Base-by-base conservation (phyloP, 2,113 vertebrate genomes). In the Atractosteus spatula region DNA sequence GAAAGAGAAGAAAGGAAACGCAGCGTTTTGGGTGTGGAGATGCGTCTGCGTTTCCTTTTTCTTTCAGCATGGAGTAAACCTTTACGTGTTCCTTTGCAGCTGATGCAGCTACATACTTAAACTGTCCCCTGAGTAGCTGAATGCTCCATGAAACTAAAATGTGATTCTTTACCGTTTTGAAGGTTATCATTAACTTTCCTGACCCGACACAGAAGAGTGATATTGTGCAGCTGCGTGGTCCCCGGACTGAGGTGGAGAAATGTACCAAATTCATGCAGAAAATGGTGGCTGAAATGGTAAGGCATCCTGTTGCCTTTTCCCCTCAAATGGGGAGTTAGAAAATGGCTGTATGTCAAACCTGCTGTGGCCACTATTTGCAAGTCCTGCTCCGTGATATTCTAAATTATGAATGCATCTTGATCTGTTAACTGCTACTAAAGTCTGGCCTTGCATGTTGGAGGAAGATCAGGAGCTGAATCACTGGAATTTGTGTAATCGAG, bases 141-240 rank as follows among this genome's bases (percentile, higher is more conserved):
- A 29, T 29, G 29, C 29, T 29, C 29, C 29, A 29, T 29, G 29
- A 1, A 29, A 29, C 29, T 29, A 29, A 29, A 29, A 29, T 29
- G 29, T 29, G 29, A 29, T 29, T 29, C 29, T 29, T 29, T 29
- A 29, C 29, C 1, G 29, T 29, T 29, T 29, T 86, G 10, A 78
- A 99, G 97, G 97, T 99, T 77, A 97, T 99, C 79, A 99, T 99
- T 86, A 99, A 99, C 78, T 99, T 99, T 85, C 97, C 97, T 63
- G 97, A 99, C 84, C 96, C 97, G 56, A 88, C 94, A 8, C 94
- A 97, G 55, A 99, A 98, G 79, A 99, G 96, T 55, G 97, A 99
- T 74, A 95, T 99, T 0, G 97, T 99, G 62, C 97, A 99, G 72
- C 93, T 99, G n/a, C 84, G 97, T 77, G 97, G 97, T 10, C 97